Evolutionary conservation across 2,888 invertebrate species (phyloP), one percentile per base, ranked within the genome.

Genomic region (Rapana venosa): DNA sequence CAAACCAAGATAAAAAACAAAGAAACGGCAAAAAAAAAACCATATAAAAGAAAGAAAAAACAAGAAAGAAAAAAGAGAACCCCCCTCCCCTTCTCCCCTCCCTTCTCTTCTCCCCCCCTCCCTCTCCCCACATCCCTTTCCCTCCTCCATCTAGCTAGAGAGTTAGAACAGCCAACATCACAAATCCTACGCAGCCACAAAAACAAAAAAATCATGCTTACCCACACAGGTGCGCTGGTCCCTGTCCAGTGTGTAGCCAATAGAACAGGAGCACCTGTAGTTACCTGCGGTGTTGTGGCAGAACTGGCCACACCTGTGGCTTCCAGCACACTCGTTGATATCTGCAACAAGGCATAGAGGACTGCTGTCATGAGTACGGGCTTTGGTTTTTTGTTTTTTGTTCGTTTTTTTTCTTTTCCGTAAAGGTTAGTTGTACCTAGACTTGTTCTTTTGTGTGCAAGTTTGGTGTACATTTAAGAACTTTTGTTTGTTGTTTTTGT

Each of bases 151-250:
- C 47, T 47, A 5, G 47, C 47, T 47, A 47, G 47, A 47, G 47
- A 47, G 8, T 8, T 47, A 47, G 8, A 47, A 47, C 47, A 47
- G 47, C 47, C 47, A 2, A 47, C 47, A 47, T 2, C 47, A 47
- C 4, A 47, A 47, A 47, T 8, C 13, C 15, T 5, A 66, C 66
- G 17, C 66, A 66, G 66, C 17, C 4, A 11, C 17, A 66, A n/a
- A n/a, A n/a, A 66, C 66, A 66, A 22, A 66, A 11, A 66, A 17
- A 17, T 66, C 15, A 66, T 1, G 66, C 66, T 66, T 20, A 91
- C 91, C 87, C 1, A 36, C n/a, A 66, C 91, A 92, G 15, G 91
- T 70, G 30, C 66, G 85, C 22, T 90, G 74, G 88, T 92, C 92
- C 30, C 61, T 83, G 61, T 81, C 88, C 26, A 92, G 89, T 56